Evolutionary conservation across 2,888 invertebrate genomes (phyloP).

Genomic region (Sinelater perroti): DNA sequence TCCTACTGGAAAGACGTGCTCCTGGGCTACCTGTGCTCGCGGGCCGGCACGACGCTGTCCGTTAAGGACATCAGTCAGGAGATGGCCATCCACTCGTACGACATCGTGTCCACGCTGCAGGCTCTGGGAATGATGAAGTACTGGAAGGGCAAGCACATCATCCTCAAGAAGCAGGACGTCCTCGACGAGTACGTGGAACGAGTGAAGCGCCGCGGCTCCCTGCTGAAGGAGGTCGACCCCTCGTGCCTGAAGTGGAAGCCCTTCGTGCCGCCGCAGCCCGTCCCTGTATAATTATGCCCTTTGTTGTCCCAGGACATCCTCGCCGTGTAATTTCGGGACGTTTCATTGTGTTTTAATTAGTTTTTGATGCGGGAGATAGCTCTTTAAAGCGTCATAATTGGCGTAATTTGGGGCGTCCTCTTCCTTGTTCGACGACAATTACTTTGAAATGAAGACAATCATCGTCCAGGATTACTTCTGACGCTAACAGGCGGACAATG

Average conservation of each 20-base stretch:
- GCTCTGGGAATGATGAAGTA: conserved; percentile 98
- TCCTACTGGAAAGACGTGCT: conserved; percentile 99
- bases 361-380: background rate
- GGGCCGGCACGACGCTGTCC: conserved; percentile 87
- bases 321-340: background rate
- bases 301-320: background rate
- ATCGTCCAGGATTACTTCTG: too few relatives aligned
- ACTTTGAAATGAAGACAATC: background rate
- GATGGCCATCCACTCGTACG: conserved; percentile 96
- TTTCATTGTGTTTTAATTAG: conserved; percentile 5
- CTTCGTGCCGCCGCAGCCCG: conserved; percentile 69
- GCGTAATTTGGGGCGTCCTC: background rate
- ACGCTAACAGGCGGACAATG: too few relatives aligned
- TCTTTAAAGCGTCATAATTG: background rate
- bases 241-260: conserved; percentile 90
- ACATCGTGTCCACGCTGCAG: conserved; percentile 96
- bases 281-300: conserved; percentile 53
- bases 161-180: conserved; percentile 93
- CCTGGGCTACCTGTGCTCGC: conserved; percentile 88
- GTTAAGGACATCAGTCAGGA: conserved; percentile 91
- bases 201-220: conserved; percentile 75
- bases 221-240: conserved; percentile 88
- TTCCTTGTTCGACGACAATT: too few relatives aligned
- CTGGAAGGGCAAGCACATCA: conserved; percentile 98
- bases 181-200: conserved; percentile 91